A percentile compares a stretch with the other conserved stretches of the same genome.
phyloP scores from a whole-genome alignment of 2,797 vertebrate species.

The Esox masquinongy region DNA sequence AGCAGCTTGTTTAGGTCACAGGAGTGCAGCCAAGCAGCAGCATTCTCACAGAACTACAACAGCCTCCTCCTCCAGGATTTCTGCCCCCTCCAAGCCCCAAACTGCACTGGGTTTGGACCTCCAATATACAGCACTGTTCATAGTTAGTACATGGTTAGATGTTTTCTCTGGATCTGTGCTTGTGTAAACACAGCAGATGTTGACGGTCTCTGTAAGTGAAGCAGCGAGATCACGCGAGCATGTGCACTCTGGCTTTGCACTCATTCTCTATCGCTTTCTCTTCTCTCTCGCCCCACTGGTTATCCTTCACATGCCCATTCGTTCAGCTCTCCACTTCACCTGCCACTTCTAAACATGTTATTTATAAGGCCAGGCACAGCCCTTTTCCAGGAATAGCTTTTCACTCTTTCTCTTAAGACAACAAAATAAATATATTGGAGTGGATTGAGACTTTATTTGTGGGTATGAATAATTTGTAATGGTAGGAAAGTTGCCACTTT shows the following conservation, averaged over 20 bases:
- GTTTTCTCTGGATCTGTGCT: not conserved
- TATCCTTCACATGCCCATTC: not conserved
- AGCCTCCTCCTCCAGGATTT: not conserved
- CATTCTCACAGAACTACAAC: not conserved
- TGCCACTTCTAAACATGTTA: not conserved
- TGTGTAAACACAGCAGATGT: not conserved
- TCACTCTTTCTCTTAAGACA: not conserved
- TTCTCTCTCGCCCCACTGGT: not conserved
- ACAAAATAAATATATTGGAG: not conserved
- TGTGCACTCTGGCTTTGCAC: conserved; percentile 26
- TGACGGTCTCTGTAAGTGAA: conserved; percentile 1
- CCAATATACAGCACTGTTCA: not conserved
- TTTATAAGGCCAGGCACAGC: not conserved
- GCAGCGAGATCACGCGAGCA: not conserved
- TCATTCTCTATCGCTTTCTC: not conserved
- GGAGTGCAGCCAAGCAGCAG: not conserved
- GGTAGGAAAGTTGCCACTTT: not conserved
- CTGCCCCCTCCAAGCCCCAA: not conserved
- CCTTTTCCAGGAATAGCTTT: not conserved
- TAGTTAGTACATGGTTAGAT: not conserved
- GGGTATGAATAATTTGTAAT: not conserved
- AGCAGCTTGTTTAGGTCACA: conserved; percentile 7
- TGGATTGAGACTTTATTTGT: not conserved
- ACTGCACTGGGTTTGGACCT: not conserved
- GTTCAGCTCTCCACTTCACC: not conserved